Conservation (phyloP, 92 coral and sea anemone species). For the Phenganax marumi region DNA sequence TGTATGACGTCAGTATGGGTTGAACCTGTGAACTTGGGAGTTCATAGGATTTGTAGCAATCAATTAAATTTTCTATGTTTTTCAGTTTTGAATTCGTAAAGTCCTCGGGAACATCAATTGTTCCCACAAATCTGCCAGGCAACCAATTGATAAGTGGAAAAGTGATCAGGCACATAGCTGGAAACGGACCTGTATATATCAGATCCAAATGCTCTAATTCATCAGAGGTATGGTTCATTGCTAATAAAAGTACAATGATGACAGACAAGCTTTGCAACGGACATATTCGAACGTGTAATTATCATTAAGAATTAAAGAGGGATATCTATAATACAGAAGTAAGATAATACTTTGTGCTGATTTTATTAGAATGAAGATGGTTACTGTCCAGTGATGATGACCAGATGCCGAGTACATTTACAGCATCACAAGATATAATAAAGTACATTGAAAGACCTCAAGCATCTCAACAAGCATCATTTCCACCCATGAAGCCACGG, state of each 20-base stretch:
- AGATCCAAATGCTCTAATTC: constrained; percentile 11
- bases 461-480: neutral
- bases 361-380: constrained; percentile 6
- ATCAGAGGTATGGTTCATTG: neutral
- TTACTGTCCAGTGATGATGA: neutral
- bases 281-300: too few species aligned
- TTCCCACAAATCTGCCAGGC: constrained; percentile 27
- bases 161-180: constrained; percentile 48
- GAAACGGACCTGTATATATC: constrained; percentile 45
- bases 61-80: constrained; percentile 19
- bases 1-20: neutral
- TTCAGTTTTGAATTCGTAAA: constrained; percentile 50
- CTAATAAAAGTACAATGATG: too few species aligned
- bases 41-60: neutral
- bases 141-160: constrained; percentile 35
- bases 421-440: neutral
- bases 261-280: too few species aligned
- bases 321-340: too few species aligned
- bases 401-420: neutral
- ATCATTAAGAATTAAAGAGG: too few species aligned
- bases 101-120: constrained; percentile 28
- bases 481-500: neutral
- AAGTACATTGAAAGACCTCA: neutral
- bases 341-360: neutral
- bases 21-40: neutral